phyloP scores from a whole-genome alignment of 64 coral and sea anemone species.

The Hydrozoanthus tunicans region DNA sequence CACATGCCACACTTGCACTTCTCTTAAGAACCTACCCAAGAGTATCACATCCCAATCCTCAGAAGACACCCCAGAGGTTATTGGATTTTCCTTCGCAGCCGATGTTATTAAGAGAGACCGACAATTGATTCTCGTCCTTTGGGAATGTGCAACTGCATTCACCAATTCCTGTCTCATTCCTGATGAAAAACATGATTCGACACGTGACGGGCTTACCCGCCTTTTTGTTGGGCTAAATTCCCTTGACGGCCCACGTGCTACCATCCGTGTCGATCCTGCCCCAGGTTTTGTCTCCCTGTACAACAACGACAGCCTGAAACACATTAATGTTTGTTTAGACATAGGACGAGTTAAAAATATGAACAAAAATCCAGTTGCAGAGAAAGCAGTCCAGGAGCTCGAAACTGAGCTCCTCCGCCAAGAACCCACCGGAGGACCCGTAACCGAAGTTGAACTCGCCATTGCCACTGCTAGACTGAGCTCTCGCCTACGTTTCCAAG shows the following conservation, averaged over 20 bases:
- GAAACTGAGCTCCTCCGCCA: too few relatives aligned
- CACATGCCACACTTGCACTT: slow-evolving; percentile 8
- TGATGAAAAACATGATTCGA: slow-evolving; percentile 3
- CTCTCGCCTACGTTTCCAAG: too few relatives aligned
- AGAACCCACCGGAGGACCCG: too few relatives aligned
- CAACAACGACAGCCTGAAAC: neutral
- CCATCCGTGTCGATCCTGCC: neutral
- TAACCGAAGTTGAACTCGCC: too few relatives aligned
- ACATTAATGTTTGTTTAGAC: too few relatives aligned
- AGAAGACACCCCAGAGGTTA: slow-evolving; percentile 38
- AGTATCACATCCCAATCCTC: neutral
- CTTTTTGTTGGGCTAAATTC: slow-evolving; percentile 2
- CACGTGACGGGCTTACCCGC: neutral
- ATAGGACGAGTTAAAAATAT: too few relatives aligned
- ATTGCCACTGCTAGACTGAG: too few relatives aligned
- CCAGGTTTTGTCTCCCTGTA: slow-evolving; percentile 13
- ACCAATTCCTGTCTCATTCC: neutral
- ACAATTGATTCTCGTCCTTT: slow-evolving; percentile 14
- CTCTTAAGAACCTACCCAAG: slow-evolving; percentile 21
- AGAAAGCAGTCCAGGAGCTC: too few relatives aligned
- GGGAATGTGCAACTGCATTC: neutral
- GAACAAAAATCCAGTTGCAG: too few relatives aligned
- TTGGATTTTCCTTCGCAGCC: slow-evolving; percentile 39
- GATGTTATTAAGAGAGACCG: slow-evolving; percentile 17
- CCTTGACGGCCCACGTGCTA: slow-evolving; percentile 4